These are phyloP conservation scores for Elegia similella DNA, from an alignment of 2,888 invertebrate genomes.

Conservation along the genomic window DNA sequence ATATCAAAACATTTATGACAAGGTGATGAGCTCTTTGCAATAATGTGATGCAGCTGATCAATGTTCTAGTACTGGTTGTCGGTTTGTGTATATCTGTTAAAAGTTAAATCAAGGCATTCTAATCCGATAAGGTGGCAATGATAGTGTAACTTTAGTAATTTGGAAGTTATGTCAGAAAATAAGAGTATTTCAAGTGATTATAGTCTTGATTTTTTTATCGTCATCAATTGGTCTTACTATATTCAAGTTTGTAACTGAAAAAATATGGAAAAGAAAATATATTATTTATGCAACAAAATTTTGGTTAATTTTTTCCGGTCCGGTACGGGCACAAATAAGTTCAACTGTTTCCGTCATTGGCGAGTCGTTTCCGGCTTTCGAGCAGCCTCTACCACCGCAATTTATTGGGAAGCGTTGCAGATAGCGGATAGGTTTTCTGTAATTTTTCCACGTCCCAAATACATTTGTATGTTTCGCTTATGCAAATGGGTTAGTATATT, in stretches of 20 bases:
- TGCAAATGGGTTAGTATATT: too few species aligned
- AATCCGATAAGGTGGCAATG: not conserved
- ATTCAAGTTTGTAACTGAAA: not conserved
- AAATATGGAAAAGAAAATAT: not conserved
- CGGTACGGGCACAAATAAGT: slow-evolving; percentile 53
- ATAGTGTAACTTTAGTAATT: not conserved
- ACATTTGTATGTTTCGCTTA: not conserved
- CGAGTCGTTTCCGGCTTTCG: slow-evolving; percentile 56
- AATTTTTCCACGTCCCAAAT: slow-evolving; percentile 11
- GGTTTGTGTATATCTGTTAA: not conserved
- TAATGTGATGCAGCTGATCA: not conserved
- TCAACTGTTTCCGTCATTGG: slow-evolving; percentile 57
- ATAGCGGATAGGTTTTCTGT: slow-evolving; percentile 18
- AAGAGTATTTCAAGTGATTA: not conserved
- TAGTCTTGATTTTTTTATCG: not conserved
- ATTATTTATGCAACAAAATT: slow-evolving; percentile 29
- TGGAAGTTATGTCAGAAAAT: not conserved
- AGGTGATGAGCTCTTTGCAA: not conserved
- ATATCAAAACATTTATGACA: not conserved
- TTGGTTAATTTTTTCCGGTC: slow-evolving; percentile 33
- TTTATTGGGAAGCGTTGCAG: slow-evolving; percentile 36
- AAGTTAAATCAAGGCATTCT: not conserved
- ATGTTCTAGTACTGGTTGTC: not conserved
- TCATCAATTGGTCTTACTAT: not conserved
- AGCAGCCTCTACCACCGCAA: slow-evolving; percentile 41